These are phyloP conservation scores for Atherinomorus stipes DNA, from an alignment of 2,113 vertebrate genomes.

Conservation along the genomic window DNA sequence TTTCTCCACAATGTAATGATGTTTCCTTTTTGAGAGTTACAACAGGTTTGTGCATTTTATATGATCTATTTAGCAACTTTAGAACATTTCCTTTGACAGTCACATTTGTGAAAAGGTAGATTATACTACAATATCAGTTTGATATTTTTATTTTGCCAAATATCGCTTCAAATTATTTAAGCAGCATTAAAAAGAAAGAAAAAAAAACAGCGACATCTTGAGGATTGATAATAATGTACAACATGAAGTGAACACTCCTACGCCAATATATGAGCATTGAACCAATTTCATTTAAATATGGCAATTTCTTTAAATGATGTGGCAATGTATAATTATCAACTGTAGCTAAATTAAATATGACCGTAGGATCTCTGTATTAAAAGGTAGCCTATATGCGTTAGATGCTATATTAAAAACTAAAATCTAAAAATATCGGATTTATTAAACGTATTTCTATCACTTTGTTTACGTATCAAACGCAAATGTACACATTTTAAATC, in stretches of 20 bases:
- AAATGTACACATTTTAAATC: background rate
- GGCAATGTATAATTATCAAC: background rate
- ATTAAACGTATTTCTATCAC: background rate
- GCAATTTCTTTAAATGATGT: background rate
- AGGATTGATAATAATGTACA: background rate
- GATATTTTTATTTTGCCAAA: too few species aligned
- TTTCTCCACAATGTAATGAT: too few species aligned
- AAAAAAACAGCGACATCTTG: slow-evolving; percentile 47
- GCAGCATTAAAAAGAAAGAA: too few species aligned
- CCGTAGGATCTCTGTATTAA: too few species aligned
- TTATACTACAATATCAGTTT: too few species aligned
- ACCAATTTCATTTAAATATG: background rate
- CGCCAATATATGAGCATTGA: background rate
- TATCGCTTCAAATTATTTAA: too few species aligned
- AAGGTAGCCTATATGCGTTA: too few species aligned
- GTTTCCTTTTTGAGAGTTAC: too few species aligned
- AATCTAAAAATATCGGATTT: background rate
- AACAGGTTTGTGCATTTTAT: too few species aligned
- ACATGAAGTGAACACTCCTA: background rate
- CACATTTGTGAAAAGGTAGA: too few species aligned
- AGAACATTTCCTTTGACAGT: too few species aligned
- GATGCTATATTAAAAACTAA: slow-evolving; percentile 6
- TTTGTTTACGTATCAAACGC: background rate
- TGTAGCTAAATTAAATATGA: background rate
- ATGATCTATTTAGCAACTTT: too few species aligned